Base-by-base conservation (phyloP, 2,888 invertebrate genomes). In the Gymnosoma rotundatum region DNA sequence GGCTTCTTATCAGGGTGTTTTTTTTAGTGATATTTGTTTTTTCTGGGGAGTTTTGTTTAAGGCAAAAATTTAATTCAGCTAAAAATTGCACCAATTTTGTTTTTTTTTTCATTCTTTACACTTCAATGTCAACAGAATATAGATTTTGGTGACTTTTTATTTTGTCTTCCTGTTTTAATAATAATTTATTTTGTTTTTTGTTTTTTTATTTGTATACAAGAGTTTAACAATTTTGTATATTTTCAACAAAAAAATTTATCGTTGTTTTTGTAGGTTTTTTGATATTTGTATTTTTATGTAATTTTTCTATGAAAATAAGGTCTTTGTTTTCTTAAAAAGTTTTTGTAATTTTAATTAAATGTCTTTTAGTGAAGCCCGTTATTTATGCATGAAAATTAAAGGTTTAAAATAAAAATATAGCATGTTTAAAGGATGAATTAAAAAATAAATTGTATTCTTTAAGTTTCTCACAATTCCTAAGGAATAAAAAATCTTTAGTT, bases 221-320 rank as follows among this genome's bases (percentile, higher is more conserved):
- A 85, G 86, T 80, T 83, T 80, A 78, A 85, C 78, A 83, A 81
- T 86, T 83, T 81, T 85, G 83, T 86, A 85, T 86, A 85, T 85
- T 85, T 83, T 82, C 85, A 83, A 85, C 85, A 83, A 83, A 85
- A 82, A 82, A 76, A 79, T 10, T 32, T 83, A 73, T 83, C 83
- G 83, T 85, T 83, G 78, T 76, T 69, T 60, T 67, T 82, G 10
- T 42, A 12, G 66, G 75, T 1, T 69, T 74, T 83, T 78, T 78
- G 54, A 72, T 78, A 54, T 85, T 72, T 56, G 25, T 25, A 25
- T 25, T 25, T 25, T 25, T 25, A 25, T 25, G 63, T 76, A 56
- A 61, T 42, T 83, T 81, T 81, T 81, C 78, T 81, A 84, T 70
- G 84, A 84, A 84, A 84, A 84, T 84, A 84, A 84, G 84, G 84